Evolutionary conservation across 2,888 invertebrate species (phyloP), one percentile per base, ranked within the genome.

Genomic region (Hemicrepidius hirtus): DNA sequence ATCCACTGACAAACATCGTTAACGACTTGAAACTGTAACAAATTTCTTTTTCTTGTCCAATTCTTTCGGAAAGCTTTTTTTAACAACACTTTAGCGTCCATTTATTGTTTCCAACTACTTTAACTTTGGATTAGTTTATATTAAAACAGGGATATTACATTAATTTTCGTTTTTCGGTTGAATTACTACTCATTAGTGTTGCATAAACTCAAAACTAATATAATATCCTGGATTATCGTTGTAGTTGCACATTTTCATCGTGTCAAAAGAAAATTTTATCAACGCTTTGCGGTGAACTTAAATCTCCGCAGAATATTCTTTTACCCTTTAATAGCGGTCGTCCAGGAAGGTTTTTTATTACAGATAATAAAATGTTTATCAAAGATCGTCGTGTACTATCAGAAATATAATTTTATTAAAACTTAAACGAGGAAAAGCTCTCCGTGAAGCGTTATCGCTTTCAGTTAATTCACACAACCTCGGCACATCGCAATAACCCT

Each of bases 121-220:
- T 44, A 66, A 66, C 57, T 66, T 57, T 49, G 16, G 20, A 10
- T 50, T 20, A 50, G 49, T 49, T 35, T 57, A 44, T 28, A 35
- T 57, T 32, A 44, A 65, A 66, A 66, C 44, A 57, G 57, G 55
- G 57, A 35, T 66, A 57, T 44, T 13, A 40, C 44, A 57, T 66
- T 55, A 46, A 44, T 24, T 28, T 46, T 46, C 55, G 18, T 20
- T 32, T 57, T 37, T 16, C n/a, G 44, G 37, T 57, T 66, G 55
- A 66, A 66, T 66, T 55, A 66, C 57, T 55, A 66, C 57, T 57
- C 66, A 66, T 55, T 24, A 57, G 44, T 21, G 37, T 40, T 32
- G 55, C 66, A 57, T 66, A 57, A 66, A 66, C 20, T 28, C 20
- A 28, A 44, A 66, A 55, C 66, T 66, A 55, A 32, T 16, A 57